Conservation (phyloP, 1,140 invertebrate genomes). For the Aphaenogaster rudis region DNA sequence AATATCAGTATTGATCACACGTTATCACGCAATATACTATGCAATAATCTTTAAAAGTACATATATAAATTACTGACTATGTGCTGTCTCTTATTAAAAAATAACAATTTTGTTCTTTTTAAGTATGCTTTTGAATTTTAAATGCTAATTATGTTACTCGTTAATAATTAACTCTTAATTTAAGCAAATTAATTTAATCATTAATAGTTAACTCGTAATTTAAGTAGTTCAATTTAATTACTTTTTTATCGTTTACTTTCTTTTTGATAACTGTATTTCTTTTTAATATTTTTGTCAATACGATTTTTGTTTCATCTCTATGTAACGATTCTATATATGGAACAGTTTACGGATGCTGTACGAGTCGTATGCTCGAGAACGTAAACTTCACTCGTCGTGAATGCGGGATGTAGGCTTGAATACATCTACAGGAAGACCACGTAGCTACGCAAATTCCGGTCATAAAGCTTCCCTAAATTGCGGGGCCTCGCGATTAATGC, state of each 20-base stretch:
- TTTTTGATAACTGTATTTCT: background rate
- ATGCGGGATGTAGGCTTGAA: slow-evolving; percentile 1
- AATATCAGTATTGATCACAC: slow-evolving; percentile 21
- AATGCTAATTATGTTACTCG: background rate
- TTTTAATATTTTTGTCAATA: background rate
- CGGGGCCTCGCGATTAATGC: slow-evolving; percentile 42
- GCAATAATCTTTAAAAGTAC: background rate
- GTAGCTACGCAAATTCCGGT: slow-evolving; percentile 44
- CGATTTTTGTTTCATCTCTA: background rate
- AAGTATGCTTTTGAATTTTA: background rate
- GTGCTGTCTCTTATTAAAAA: background rate
- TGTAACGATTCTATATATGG: background rate
- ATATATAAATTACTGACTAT: background rate
- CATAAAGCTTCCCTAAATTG: slow-evolving; percentile 52
- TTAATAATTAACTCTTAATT: background rate
- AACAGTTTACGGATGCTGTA: background rate
- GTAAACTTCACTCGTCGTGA: slow-evolving; percentile 26
- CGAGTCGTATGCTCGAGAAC: background rate
- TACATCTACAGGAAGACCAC: slow-evolving; percentile 23
- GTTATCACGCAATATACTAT: background rate
- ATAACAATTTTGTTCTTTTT: background rate
- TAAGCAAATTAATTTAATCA: background rate
- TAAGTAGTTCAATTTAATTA: background rate
- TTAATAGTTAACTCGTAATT: background rate
- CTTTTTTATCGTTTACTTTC: background rate